Evolutionary conservation across 2,888 invertebrate species (phyloP).

Genomic region (Drosophila pseudotakahashii): DNA sequence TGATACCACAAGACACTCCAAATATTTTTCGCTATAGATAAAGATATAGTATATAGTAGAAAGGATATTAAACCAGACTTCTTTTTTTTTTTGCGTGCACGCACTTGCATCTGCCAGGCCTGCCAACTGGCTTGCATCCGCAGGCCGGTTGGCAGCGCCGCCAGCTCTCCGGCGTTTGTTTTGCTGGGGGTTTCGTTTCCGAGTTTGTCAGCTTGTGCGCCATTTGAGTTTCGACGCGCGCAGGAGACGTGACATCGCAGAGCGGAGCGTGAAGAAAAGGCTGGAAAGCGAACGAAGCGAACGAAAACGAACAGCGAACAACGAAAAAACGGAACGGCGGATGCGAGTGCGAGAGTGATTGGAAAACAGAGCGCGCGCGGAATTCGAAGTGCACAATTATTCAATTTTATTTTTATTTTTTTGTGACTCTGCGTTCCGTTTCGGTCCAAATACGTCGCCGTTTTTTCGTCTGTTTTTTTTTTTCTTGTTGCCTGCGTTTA

Average conservation of each 20-base stretch:
- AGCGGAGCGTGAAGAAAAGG: slow-evolving; percentile 32
- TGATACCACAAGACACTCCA: too few species aligned
- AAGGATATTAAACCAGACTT: background rate
- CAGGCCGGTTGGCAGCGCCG: slow-evolving; percentile 16
- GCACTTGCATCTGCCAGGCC: slow-evolving; percentile 15
- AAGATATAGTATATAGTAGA: too few species aligned
- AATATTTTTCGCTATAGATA: too few species aligned
- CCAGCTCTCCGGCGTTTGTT: slow-evolving; percentile 9
- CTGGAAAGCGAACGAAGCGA: slow-evolving; percentile 12
- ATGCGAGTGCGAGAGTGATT: slow-evolving; percentile 40
- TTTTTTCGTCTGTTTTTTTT: slow-evolving; percentile 7
- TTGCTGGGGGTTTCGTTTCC: background rate
- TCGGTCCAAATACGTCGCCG: slow-evolving; percentile 30
- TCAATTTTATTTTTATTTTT: slow-evolving; percentile 29
- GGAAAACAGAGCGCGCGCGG: slow-evolving; percentile 46
- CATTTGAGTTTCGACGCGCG: slow-evolving; percentile 65
- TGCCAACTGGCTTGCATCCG: slow-evolving; percentile 13
- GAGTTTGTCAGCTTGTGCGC: slow-evolving; percentile 24
- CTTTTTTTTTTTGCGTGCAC: slow-evolving; percentile 1
- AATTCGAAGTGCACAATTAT: slow-evolving; percentile 39
- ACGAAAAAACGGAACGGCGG: slow-evolving; percentile 33
- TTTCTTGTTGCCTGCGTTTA: slow-evolving; percentile 46
- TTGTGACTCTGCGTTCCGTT: slow-evolving; percentile 22
- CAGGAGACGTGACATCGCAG: slow-evolving; percentile 48
- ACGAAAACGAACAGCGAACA: slow-evolving; percentile 13